Percentiles rank a stretch among this genome's conserved stretches.
Conservation (phyloP, 1,140 invertebrate genomes). For the Orchestia grillus region DNA sequence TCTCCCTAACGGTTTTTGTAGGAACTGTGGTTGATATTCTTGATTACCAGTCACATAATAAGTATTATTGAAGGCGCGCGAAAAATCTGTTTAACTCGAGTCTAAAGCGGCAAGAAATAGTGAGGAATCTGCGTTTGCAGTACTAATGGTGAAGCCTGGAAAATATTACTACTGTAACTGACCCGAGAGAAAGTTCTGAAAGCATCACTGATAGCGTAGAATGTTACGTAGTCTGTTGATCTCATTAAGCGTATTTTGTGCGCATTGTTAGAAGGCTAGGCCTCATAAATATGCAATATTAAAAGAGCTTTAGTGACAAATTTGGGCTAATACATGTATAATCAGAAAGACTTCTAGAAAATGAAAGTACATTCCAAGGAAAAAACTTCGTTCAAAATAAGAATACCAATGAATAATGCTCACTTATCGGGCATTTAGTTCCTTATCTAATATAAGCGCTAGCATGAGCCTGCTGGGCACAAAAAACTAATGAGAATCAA, state of each 20-base stretch:
- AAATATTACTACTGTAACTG: no score
- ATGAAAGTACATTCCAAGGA: neutral
- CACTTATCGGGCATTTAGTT: neutral
- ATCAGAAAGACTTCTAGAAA: neutral
- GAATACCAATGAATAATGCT: neutral
- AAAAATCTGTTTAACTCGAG: neutral
- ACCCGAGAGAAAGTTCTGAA: no score
- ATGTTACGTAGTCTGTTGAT: no score
- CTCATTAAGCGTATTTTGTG: no score
- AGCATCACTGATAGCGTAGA: neutral
- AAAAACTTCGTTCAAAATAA: neutral
- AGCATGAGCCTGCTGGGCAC: neutral
- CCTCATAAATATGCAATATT: no score
- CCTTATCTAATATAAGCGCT: neutral
- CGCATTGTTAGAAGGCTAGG: no score
- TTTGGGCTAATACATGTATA: no score
- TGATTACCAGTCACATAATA: neutral
- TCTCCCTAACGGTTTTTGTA: neutral
- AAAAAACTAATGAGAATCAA: neutral
- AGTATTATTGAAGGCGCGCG: neutral
- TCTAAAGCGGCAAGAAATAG: neutral
- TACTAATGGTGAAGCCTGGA: neutral
- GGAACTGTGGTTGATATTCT: neutral
- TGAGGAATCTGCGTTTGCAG: neutral
- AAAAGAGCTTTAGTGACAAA: no score